Evolutionary conservation across 2,888 invertebrate genomes (phyloP), one percentile per base, ranked within the genome.

Genomic region (Branchipolynoe longqiensis): DNA sequence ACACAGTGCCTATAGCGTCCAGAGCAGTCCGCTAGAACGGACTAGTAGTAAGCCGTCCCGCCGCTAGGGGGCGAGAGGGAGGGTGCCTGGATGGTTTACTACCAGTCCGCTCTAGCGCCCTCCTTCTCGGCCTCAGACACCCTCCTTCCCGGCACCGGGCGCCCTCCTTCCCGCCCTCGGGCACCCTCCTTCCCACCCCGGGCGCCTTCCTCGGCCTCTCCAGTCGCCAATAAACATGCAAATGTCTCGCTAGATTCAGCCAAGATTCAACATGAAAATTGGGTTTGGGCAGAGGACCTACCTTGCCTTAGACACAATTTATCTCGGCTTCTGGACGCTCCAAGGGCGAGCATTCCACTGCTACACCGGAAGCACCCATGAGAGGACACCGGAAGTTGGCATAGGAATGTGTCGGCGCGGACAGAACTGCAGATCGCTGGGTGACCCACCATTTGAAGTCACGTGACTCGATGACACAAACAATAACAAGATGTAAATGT

Each of bases 221-320:
- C 33, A 38, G 69, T 2, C 38, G 36, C 36, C 69, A 69, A 69
- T 69, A 69, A 69, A 69, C 78, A 78, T 78, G 78, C 25, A 41
- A 78, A 78, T 78, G 78, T 6, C 48, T 78, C 48, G 12, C 48
- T 31, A 54, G 54, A 78, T 41, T 54, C 48, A 48, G 78, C 41
- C 48, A 78, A 78, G 48, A 78, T 78, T 78, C 78, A 78, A 54
- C 78, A 78, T 28, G 54, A 78, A 78, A 54, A 78, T 78, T 41
- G 78, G 28, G 31, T 54, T 78, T 78, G 12, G 48, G 31, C 41
- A 14, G 33, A 22, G 2, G 22, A 78, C 40, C 28, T 22, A 83
- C 8, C 31, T 83, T 58, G 1, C 1, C 58, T 14, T 33, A 59
- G 40, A 8, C 25, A 59, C 62, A 62, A 69, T 69, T 69, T 36